Evolutionary conservation across 2,797 vertebrate species (phyloP).

Genomic region (Parambassis ranga): DNA sequence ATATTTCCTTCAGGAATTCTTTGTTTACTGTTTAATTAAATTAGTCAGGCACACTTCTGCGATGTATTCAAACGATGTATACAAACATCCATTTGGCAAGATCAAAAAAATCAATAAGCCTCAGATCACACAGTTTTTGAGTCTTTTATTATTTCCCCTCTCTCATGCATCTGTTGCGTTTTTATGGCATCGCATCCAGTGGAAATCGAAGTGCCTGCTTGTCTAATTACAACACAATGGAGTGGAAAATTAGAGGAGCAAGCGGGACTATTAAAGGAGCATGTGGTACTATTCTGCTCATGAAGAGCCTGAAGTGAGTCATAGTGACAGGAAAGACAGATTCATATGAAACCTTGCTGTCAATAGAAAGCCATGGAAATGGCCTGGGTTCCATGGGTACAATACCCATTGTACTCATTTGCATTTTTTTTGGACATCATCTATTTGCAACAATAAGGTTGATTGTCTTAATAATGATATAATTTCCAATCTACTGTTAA

Average conservation of each 20-base stretch:
- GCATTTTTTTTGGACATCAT: too few relatives aligned
- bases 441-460: too few relatives aligned
- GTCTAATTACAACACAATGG: conserved; percentile 70
- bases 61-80: too few relatives aligned
- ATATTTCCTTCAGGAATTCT: background rate
- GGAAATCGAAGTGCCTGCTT: conserved; percentile 48
- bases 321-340: conserved; percentile 26
- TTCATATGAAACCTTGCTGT: too few relatives aligned
- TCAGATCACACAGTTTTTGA: conserved; percentile 11
- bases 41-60: conserved; percentile 9
- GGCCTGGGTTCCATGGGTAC: too few relatives aligned
- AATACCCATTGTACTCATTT: too few relatives aligned
- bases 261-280: conserved; percentile 25
- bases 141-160: background rate
- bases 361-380: too few relatives aligned
- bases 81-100: conserved; percentile 4
- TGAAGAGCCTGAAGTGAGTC: conserved; percentile 19
- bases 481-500: too few relatives aligned
- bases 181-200: conserved; percentile 33
- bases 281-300: conserved; percentile 3
- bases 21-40: conserved; percentile 24
- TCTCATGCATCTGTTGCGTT: conserved; percentile 24
- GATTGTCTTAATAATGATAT: too few relatives aligned
- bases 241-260: conserved; percentile 51
- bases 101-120: conserved; percentile 27